A percentile compares a stretch with the other conserved stretches of the same genome.
Evolutionary conservation across 2,888 invertebrate genomes (phyloP).

Genomic region (Anorthoa munda): DNA sequence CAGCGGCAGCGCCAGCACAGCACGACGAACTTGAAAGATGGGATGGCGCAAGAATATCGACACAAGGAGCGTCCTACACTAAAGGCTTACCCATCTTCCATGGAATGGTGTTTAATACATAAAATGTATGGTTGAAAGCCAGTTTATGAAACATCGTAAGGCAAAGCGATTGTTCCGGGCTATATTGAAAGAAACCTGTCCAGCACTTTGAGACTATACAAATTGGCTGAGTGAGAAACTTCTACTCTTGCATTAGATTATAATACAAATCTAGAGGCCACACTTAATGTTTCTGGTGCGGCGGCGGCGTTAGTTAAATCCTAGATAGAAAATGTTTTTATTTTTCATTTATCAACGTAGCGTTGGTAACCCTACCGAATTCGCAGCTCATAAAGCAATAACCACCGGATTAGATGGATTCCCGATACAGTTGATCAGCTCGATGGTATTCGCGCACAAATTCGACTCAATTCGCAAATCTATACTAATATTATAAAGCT

Average conservation of each 20-base stretch:
- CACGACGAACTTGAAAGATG: too few species aligned
- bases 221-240: not conserved
- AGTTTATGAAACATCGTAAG: constrained; percentile 3
- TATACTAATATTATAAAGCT: too few species aligned
- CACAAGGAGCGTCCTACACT: too few species aligned
- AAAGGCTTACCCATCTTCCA: too few species aligned
- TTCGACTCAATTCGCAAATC: constrained; percentile 33
- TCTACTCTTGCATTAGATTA: not conserved
- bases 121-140: not conserved
- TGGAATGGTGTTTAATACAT: not conserved
- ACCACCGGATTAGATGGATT: constrained; percentile 52
- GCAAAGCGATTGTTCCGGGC: not conserved
- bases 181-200: not conserved
- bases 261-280: too few species aligned
- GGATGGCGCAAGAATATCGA: too few species aligned
- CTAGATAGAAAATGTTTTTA: not conserved
- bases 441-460: constrained; percentile 37
- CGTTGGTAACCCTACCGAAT: constrained; percentile 50
- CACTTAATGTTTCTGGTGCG: too few species aligned
- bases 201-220: not conserved
- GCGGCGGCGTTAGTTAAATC: not conserved
- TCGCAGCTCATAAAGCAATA: constrained; percentile 60
- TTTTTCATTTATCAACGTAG: too few species aligned
- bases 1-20: too few species aligned
- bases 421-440: constrained; percentile 52